These are phyloP conservation scores for Halictus rubicundus DNA, from an alignment of 1,140 invertebrate species.

Conservation along the genomic window DNA sequence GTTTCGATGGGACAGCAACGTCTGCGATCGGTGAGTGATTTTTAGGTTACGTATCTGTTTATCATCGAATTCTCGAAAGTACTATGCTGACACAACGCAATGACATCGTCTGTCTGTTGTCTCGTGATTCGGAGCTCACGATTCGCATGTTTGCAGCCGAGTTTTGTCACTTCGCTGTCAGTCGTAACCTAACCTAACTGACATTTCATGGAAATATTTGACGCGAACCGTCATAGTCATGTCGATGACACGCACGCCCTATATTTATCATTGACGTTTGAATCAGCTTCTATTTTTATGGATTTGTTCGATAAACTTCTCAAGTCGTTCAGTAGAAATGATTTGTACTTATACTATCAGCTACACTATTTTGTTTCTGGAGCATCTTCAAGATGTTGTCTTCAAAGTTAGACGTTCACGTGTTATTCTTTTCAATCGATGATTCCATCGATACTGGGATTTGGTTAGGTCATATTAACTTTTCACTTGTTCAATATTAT, in stretches of 20 bases:
- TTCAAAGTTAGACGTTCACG: not conserved
- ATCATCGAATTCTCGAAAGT: too few species aligned
- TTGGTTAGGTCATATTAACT: not conserved
- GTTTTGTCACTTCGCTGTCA: not conserved
- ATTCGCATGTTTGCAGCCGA: not conserved
- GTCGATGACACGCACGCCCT: not conserved
- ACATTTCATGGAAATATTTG: not conserved
- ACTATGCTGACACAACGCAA: too few species aligned
- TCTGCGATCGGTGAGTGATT: constrained; percentile 32
- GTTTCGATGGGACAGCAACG: not conserved
- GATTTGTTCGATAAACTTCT: not conserved
- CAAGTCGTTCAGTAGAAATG: too few species aligned
- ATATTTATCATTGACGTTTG: not conserved
- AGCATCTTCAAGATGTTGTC: not conserved
- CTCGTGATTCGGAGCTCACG: too few species aligned
- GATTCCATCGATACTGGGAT: not conserved
- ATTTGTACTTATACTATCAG: not conserved
- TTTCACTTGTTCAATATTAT: not conserved
- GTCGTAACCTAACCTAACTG: constrained; percentile 5
- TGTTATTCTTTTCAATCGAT: not conserved
- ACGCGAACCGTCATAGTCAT: not conserved
- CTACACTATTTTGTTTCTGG: not conserved
- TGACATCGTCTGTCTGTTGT: not conserved
- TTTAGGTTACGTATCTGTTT: constrained; percentile 32
- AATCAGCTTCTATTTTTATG: not conserved